Conservation (phyloP, 2,888 invertebrate species). For the Athetis lepigone region DNA sequence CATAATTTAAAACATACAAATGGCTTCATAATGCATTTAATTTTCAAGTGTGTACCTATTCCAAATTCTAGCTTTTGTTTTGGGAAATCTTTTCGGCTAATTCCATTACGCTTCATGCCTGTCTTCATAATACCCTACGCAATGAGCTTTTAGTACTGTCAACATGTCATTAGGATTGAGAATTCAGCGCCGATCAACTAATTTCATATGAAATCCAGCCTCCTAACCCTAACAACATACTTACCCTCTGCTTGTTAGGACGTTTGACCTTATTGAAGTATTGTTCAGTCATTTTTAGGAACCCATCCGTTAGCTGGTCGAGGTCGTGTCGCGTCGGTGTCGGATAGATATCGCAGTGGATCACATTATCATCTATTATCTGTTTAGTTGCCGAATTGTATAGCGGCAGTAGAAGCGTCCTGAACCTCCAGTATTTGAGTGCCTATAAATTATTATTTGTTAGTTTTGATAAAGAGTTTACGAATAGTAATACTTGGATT, state of each 20-base stretch:
- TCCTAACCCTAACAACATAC: slow-evolving; percentile 68
- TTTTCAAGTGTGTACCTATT: too few species aligned
- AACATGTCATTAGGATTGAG: background rate
- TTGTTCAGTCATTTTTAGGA: slow-evolving; percentile 95
- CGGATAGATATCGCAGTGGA: slow-evolving; percentile 96
- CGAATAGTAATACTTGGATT: background rate
- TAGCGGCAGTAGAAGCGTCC: slow-evolving; percentile 96
- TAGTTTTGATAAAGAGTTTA: slow-evolving; percentile 15
- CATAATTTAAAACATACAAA: too few species aligned
- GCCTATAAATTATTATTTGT: slow-evolving; percentile 86
- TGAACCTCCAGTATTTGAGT: slow-evolving; percentile 97
- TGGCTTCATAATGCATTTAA: too few species aligned
- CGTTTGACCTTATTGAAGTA: slow-evolving; percentile 97
- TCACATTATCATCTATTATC: slow-evolving; percentile 93
- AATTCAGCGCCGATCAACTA: slow-evolving; percentile 44
- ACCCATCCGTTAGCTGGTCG: slow-evolving; percentile 93
- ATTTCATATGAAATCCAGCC: slow-evolving; percentile 25
- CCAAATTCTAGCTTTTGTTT: too few species aligned
- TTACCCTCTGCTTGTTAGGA: slow-evolving; percentile 95
- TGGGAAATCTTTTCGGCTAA: too few species aligned
- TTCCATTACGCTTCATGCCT: too few species aligned
- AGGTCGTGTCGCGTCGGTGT: slow-evolving; percentile 91
- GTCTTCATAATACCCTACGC: too few species aligned
- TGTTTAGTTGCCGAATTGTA: slow-evolving; percentile 95
- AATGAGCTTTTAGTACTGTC: background rate